Percentiles rank a stretch among this genome's conserved stretches.
Conservation (phyloP, 2,888 invertebrate species). For the Nomada goodeniana region DNA sequence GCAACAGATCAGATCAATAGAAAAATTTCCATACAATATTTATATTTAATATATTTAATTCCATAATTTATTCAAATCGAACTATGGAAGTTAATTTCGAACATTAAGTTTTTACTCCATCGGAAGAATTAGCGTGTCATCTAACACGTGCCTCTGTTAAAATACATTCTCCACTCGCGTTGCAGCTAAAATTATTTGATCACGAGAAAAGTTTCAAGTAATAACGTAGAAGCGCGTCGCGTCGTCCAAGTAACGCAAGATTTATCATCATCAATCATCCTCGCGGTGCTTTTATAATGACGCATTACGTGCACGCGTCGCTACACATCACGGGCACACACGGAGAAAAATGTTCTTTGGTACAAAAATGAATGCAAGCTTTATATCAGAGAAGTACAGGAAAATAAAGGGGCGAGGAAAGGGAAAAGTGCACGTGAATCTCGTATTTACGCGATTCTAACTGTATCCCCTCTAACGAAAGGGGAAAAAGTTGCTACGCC, state of each 20-base stretch:
- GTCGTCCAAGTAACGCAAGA: background rate
- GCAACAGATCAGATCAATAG: no score
- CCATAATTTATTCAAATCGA: no score
- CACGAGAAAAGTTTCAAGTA: background rate
- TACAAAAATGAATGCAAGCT: background rate
- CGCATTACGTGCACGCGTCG: background rate
- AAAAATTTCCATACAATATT: no score
- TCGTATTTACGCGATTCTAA: background rate
- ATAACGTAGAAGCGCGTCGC: background rate
- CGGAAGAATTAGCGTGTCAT: no score
- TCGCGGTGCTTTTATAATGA: background rate
- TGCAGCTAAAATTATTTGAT: background rate
- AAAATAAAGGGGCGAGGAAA: background rate
- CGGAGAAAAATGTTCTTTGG: background rate
- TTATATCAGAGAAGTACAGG: background rate
- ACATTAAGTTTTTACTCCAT: no score
- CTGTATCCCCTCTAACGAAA: background rate
- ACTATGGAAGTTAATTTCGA: no score
- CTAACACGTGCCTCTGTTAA: background rate
- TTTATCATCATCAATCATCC: slow-evolving; percentile 14
- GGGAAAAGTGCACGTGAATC: background rate
- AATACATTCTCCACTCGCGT: background rate
- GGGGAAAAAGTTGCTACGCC: background rate
- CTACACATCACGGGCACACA: no score
- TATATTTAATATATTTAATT: no score